Percentiles rank a stretch among this genome's conserved stretches.
Evolutionary conservation across 2,113 vertebrate species (phyloP).

Genomic region (Larimichthys polyactis): DNA sequence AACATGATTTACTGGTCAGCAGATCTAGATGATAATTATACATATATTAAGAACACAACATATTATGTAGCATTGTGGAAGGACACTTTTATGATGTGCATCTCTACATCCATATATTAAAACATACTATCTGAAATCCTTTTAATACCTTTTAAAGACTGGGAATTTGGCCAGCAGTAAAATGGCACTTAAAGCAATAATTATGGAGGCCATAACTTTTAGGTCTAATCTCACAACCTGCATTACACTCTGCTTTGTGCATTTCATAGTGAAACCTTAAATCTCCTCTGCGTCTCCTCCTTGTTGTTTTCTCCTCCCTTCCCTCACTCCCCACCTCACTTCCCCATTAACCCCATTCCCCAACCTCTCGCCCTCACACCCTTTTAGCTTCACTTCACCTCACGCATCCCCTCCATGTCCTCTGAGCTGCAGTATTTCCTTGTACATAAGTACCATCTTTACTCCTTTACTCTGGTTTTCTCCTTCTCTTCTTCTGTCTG

Average conservation of each 20-base stretch:
- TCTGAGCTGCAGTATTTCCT: slow-evolving; percentile 4
- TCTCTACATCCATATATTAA: background rate
- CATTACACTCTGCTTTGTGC: background rate
- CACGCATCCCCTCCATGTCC: slow-evolving; percentile 25
- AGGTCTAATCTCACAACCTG: no score
- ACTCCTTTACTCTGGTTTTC: background rate
- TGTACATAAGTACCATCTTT: background rate
- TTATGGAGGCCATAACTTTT: background rate
- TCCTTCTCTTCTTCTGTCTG: background rate
- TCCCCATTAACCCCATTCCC: slow-evolving; percentile 43
- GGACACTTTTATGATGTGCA: background rate
- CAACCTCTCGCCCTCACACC: slow-evolving; percentile 17
- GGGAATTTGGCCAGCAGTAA: background rate
- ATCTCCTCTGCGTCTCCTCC: background rate
- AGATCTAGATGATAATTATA: background rate
- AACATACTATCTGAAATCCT: background rate
- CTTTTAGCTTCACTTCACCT: slow-evolving; percentile 53
- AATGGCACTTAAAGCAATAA: background rate
- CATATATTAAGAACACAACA: no score
- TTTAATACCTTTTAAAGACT: background rate
- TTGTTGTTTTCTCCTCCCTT: background rate
- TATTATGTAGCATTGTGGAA: background rate
- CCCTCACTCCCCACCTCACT: background rate
- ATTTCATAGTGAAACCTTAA: background rate
- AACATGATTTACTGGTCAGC: background rate